phyloP scores from a whole-genome alignment of 2,113 vertebrate species.

The Morone chrysops region DNA sequence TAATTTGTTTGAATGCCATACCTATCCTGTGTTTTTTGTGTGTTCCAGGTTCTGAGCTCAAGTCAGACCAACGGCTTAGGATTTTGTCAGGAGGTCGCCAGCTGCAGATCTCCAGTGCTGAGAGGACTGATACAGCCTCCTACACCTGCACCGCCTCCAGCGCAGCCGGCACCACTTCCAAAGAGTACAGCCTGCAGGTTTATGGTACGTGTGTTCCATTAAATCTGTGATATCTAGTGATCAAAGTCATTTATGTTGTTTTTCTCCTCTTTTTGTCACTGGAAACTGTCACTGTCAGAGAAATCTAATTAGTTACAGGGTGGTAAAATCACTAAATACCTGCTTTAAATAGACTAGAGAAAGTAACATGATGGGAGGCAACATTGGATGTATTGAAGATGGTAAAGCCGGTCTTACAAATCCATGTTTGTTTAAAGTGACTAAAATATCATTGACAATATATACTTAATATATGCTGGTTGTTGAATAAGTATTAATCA shows the following conservation, averaged over 20 bases:
- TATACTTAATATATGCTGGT: not conserved
- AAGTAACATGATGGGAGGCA: not conserved
- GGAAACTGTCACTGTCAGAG: not conserved
- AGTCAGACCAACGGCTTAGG: constrained; percentile 82
- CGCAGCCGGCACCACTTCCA: constrained; percentile 86
- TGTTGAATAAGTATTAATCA: not conserved
- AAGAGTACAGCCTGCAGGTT: constrained; percentile 92
- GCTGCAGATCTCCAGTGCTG: constrained; percentile 89
- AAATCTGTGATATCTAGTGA: not conserved
- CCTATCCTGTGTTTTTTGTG: not conserved
- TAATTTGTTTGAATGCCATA: not conserved
- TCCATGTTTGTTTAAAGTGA: not conserved
- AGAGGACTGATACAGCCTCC: constrained; percentile 87
- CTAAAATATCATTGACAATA: not conserved
- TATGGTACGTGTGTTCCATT: constrained; percentile 83
- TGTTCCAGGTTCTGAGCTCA: constrained; percentile 84
- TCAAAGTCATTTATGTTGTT: not conserved
- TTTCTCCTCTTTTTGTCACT: not conserved
- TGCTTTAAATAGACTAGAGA: no score
- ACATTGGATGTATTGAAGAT: not conserved
- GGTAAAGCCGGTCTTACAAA: not conserved
- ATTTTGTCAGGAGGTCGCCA: constrained; percentile 93
- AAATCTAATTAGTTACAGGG: not conserved
- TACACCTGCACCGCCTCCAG: constrained; percentile 92
- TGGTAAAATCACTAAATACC: no score